phyloP scores from a whole-genome alignment of 1,140 invertebrate genomes.

The Drosophila kohkoa region DNA sequence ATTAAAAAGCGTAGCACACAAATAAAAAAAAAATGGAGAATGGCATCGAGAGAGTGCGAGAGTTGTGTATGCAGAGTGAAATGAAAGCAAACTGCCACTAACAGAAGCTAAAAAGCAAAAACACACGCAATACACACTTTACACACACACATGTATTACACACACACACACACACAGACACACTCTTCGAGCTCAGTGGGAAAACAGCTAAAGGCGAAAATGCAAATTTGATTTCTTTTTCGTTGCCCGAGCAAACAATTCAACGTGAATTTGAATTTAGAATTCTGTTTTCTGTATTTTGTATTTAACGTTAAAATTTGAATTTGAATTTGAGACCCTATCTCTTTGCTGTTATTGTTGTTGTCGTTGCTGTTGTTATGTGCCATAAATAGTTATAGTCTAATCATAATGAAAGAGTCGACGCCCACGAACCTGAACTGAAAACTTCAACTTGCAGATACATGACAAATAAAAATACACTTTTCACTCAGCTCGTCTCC shows the following conservation, averaged over 20 bases:
- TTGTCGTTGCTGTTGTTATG: no score
- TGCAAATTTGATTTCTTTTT: constrained; percentile 39
- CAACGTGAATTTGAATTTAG: constrained; percentile 32
- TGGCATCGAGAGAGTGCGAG: background rate
- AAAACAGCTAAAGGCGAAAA: constrained; percentile 44
- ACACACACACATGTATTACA: background rate
- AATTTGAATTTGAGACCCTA: constrained; percentile 15
- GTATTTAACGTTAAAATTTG: background rate
- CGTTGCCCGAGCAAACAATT: constrained; percentile 16
- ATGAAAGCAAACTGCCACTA: constrained; percentile 44
- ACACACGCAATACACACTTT: constrained; percentile 27
- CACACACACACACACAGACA: constrained; percentile 5
- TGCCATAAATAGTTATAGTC: constrained; percentile 15
- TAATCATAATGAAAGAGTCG: constrained; percentile 1
- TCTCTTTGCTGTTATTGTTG: background rate
- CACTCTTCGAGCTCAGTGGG: background rate
- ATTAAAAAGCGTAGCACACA: constrained; percentile 41
- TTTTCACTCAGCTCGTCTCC: constrained; percentile 21
- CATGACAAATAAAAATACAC: constrained; percentile 5
- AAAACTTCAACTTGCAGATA: background rate
- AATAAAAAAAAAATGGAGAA: background rate
- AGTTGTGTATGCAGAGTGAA: constrained; percentile 33
- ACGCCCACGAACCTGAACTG: background rate
- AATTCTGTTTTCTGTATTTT: constrained; percentile 1
- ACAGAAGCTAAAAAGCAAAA: constrained; percentile 43